phyloP scores from a whole-genome alignment of 1,140 invertebrate genomes.

The Drosophila ohnishii region DNA sequence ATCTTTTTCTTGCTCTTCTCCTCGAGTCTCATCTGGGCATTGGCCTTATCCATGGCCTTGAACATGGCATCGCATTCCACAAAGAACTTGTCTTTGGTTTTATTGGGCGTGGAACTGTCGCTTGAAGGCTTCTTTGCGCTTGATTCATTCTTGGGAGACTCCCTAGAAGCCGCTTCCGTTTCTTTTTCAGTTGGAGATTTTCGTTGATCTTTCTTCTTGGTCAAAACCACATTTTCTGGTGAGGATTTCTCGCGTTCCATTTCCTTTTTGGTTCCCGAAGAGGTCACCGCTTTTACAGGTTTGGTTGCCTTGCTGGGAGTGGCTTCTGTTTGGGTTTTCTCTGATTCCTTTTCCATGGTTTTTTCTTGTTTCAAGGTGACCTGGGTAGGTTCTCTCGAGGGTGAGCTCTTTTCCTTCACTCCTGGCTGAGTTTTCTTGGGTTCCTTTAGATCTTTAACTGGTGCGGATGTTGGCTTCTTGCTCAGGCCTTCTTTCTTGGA shows the following conservation, averaged over 20 bases:
- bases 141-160: not conserved
- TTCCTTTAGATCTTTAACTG: not conserved
- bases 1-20: constrained; percentile 50
- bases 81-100: constrained; percentile 26
- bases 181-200: not conserved
- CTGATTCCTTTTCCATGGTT: not conserved
- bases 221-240: not conserved
- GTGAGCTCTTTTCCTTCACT: not conserved
- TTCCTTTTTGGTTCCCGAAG: not conserved
- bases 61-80: constrained; percentile 66
- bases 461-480: not conserved
- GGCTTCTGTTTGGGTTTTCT: not conserved
- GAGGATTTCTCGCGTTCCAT: not conserved
- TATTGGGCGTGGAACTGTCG: not conserved
- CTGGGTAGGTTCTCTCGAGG: not conserved
- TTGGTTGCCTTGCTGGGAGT: not conserved
- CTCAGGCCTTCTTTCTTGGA: not conserved
- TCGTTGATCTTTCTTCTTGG: not conserved
- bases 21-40: constrained; percentile 34
- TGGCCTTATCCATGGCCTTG: constrained; percentile 57
- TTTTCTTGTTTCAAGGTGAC: not conserved
- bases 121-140: not conserved
- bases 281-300: not conserved
- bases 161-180: not conserved
- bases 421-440: not conserved